Evolutionary conservation across 2,113 vertebrate genomes (phyloP).

Genomic region (Litocranius walleri): DNA sequence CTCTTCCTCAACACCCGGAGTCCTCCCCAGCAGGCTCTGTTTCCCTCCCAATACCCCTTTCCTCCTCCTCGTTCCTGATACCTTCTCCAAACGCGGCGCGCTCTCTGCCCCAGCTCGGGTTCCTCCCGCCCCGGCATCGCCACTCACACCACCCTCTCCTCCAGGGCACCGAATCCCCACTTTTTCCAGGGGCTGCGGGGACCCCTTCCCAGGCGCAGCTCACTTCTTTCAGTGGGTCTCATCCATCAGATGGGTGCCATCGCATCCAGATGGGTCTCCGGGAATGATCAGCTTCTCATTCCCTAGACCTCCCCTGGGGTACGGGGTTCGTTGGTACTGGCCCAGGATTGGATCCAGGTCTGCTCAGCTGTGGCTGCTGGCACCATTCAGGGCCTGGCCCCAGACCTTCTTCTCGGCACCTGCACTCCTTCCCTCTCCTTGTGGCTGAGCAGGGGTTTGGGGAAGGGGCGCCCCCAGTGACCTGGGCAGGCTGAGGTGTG

Average conservation of each 20-base stretch:
- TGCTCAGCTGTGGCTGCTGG: neutral
- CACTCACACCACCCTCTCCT: neutral
- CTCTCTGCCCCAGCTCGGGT: fast-evolving
- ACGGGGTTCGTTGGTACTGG: neutral
- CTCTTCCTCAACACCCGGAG: neutral
- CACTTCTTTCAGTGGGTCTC: neutral
- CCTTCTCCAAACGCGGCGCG: neutral
- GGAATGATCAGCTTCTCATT: neutral
- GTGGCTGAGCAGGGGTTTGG: neutral
- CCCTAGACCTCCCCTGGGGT: neutral
- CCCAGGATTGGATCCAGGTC: too few species aligned
- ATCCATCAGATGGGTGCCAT: neutral
- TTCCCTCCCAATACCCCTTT: neutral
- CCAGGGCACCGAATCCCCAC: fast-evolving
- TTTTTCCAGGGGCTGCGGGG: neutral
- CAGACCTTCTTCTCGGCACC: too few species aligned
- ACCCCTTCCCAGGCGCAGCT: too few species aligned
- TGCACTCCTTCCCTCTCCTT: neutral
- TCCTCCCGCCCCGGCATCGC: fast-evolving
- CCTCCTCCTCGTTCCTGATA: neutral
- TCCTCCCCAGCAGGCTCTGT: neutral
- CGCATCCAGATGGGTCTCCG: neutral
- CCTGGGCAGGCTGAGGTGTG: neutral
- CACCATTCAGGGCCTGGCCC: neutral
- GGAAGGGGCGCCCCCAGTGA: neutral